A percentile compares a stretch with the other conserved stretches of the same genome.
phyloP scores from a whole-genome alignment of 2,888 invertebrate species.

The Sthenelais limicola region DNA sequence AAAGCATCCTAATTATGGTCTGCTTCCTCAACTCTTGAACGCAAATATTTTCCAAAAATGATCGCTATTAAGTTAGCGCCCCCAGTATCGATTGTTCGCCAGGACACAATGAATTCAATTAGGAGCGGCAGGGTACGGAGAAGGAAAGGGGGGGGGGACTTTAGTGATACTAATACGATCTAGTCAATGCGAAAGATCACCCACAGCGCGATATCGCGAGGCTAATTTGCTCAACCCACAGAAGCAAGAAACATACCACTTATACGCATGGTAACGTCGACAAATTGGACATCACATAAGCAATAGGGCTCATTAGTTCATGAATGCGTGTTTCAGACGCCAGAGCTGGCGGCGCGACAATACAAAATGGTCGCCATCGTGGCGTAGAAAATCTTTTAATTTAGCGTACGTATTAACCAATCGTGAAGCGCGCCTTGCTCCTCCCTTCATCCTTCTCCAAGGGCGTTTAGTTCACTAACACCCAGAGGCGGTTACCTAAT shows the following conservation, averaged over 20 bases:
- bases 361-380: conserved; percentile 11
- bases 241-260: conserved; percentile 33
- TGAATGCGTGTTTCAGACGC: neutral
- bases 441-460: too few relatives aligned
- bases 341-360: conserved; percentile 26
- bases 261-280: conserved; percentile 11
- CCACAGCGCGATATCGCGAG: conserved; percentile 13
- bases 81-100: conserved; percentile 30
- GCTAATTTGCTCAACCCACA: conserved; percentile 12
- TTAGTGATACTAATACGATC: neutral
- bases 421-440: conserved; percentile 14
- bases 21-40: conserved; percentile 16
- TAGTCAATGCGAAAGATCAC: neutral
- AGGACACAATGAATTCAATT: conserved; percentile 43
- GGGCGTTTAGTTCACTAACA: conserved; percentile 7
- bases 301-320: conserved; percentile 34
- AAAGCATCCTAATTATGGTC: conserved; percentile 22
- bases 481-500: neutral
- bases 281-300: conserved; percentile 14
- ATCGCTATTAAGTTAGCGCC: conserved; percentile 41
- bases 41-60: conserved; percentile 42
- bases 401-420: conserved; percentile 33
- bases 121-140: neutral
- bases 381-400: conserved; percentile 22
- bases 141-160: neutral